These are phyloP conservation scores for Heptranchias perlo DNA, from an alignment of 2,113 vertebrate species.

Conservation along the genomic window DNA sequence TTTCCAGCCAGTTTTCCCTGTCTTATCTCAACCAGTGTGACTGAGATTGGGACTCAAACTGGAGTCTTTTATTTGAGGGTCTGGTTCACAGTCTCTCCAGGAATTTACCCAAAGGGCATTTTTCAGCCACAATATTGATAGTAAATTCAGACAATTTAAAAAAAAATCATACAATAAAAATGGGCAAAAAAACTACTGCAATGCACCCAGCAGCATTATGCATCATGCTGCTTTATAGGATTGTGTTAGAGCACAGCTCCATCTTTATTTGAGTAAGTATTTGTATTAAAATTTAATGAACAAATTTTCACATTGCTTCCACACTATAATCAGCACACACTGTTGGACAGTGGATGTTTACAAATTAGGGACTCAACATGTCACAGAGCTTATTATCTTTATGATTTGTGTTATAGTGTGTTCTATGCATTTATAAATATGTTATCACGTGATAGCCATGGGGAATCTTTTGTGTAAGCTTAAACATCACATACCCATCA, in stretches of 20 bases:
- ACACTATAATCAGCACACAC: not conserved
- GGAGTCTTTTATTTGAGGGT: not conserved
- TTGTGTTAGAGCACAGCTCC: too few relatives aligned
- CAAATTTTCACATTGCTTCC: not conserved
- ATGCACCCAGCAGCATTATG: not conserved
- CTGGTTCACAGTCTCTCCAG: not conserved
- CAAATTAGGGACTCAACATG: not conserved
- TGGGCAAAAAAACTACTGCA: not conserved
- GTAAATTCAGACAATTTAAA: too few relatives aligned
- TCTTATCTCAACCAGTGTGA: not conserved
- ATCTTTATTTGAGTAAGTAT: not conserved
- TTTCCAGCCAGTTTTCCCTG: not conserved
- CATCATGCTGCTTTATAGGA: not conserved
- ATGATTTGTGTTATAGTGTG: not conserved
- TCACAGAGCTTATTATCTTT: not conserved
- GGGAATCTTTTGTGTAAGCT: not conserved
- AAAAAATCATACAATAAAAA: not conserved
- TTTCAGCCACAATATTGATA: not conserved
- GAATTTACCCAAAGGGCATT: not conserved
- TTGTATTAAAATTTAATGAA: not conserved
- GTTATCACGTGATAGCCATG: not conserved
- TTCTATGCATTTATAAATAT: not conserved
- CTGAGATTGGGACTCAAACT: not conserved
- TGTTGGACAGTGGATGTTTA: not conserved
- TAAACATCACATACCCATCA: not conserved